A percentile compares a stretch with the other conserved stretches of the same genome.
Evolutionary conservation across 2,797 vertebrate genomes (phyloP).

Genomic region (Prionace glauca): DNA sequence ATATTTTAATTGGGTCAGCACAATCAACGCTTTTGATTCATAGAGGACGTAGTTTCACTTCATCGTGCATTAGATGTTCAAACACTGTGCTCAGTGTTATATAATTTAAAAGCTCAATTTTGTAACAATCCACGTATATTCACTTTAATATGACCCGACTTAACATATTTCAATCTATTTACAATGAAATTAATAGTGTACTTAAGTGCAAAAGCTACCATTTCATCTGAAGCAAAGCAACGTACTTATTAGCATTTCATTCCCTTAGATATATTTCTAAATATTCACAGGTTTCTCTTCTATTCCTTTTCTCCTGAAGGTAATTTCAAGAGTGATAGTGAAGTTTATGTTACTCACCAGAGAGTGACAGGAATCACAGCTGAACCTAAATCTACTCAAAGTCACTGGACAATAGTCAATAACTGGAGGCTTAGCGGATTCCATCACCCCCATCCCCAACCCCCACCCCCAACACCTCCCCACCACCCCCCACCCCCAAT

Average conservation of each 20-base stretch:
- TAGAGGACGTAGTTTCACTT: not conserved
- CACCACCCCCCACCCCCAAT: no score
- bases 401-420: not conserved
- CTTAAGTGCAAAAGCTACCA: not conserved
- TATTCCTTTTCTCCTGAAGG: not conserved
- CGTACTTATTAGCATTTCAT: not conserved
- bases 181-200: not conserved
- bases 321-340: no score
- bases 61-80: not conserved
- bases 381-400: not conserved
- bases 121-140: not conserved
- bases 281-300: not conserved
- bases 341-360: not conserved
- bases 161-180: not conserved
- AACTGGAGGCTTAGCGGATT: not conserved
- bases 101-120: not conserved
- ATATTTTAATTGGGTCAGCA: not conserved
- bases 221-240: not conserved
- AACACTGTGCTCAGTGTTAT: not conserved
- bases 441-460: no score
- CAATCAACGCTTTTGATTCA: not conserved
- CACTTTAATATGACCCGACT: not conserved
- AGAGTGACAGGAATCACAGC: not conserved
- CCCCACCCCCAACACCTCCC: no score
- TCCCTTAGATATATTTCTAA: not conserved